phyloP scores from a whole-genome alignment of 2,888 invertebrate species.

The Laspeyria flexula region DNA sequence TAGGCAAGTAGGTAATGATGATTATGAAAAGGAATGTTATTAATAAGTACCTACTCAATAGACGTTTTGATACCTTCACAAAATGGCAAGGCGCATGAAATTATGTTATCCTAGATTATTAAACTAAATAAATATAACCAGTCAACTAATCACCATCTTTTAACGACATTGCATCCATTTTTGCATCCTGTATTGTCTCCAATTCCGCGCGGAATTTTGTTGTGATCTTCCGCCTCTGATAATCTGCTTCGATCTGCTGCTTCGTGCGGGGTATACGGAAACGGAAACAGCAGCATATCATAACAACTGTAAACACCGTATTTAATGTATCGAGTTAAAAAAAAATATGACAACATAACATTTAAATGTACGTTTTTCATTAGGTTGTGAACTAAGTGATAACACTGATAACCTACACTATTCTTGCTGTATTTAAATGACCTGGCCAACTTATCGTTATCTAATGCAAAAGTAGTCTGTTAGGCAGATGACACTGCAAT shows the following conservation, averaged over 20 bases:
- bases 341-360: too few relatives aligned
- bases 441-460: not conserved
- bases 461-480: not conserved
- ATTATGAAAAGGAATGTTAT: too few relatives aligned
- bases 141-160: slow-evolving; percentile 87
- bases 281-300: slow-evolving; percentile 95
- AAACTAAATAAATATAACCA: too few relatives aligned
- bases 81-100: too few relatives aligned
- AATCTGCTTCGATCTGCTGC: slow-evolving; percentile 98
- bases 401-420: not conserved
- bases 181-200: slow-evolving; percentile 92
- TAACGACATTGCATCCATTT: slow-evolving; percentile 94
- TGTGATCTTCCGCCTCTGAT: slow-evolving; percentile 93
- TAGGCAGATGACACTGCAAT: not conserved
- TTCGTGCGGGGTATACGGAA: slow-evolving; percentile 97
- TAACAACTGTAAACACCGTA: slow-evolving; percentile 87
- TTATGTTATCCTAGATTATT: too few relatives aligned
- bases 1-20: too few relatives aligned
- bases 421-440: not conserved
- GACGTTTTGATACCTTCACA: too few relatives aligned
- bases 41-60: too few relatives aligned
- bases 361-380: too few relatives aligned
- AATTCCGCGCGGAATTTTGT: slow-evolving; percentile 93
- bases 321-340: too few relatives aligned
- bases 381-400: too few relatives aligned